phyloP scores from a whole-genome alignment of 2,113 vertebrate genomes.

The Ophthalmotilapia sp. region DNA sequence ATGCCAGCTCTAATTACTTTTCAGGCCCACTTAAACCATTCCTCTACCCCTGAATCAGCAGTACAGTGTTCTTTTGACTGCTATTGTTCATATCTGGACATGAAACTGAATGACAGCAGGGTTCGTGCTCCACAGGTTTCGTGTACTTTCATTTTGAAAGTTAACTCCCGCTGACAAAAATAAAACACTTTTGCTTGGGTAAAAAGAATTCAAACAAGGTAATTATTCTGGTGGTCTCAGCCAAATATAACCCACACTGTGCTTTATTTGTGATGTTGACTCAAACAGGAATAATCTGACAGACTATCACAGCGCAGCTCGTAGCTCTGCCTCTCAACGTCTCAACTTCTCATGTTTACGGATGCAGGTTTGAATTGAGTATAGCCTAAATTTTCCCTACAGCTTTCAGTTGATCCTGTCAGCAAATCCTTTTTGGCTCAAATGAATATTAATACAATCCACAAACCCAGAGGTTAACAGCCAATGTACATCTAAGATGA shows the following conservation, averaged over 20 bases:
- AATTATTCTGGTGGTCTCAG: constrained; percentile 22
- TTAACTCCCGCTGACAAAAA: constrained; percentile 44
- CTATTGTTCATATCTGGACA: constrained; percentile 24
- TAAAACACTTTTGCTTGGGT: constrained; percentile 11
- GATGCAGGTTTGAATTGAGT: not conserved
- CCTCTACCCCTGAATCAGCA: constrained; percentile 6
- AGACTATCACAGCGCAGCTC: not conserved
- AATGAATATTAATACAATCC: not conserved
- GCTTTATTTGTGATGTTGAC: constrained; percentile 31
- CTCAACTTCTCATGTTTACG: not conserved
- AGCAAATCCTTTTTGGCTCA: not conserved
- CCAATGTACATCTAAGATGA: constrained; percentile 11
- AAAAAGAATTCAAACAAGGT: constrained; percentile 35
- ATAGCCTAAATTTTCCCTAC: not conserved
- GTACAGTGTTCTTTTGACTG: constrained; percentile 1
- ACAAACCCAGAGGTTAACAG: constrained; percentile 2
- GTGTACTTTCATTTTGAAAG: constrained; percentile 37
- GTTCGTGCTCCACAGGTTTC: constrained; percentile 25
- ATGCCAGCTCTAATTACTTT: constrained; percentile 5
- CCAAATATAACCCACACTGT: constrained; percentile 19
- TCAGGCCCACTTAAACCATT: constrained; percentile 26
- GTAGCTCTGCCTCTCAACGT: not conserved
- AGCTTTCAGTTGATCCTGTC: not conserved
- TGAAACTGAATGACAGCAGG: constrained; percentile 15
- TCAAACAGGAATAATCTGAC: constrained; percentile 33